These are phyloP conservation scores for Vidua macroura DNA, from an alignment of 2,113 vertebrate species.

Conservation along the genomic window DNA sequence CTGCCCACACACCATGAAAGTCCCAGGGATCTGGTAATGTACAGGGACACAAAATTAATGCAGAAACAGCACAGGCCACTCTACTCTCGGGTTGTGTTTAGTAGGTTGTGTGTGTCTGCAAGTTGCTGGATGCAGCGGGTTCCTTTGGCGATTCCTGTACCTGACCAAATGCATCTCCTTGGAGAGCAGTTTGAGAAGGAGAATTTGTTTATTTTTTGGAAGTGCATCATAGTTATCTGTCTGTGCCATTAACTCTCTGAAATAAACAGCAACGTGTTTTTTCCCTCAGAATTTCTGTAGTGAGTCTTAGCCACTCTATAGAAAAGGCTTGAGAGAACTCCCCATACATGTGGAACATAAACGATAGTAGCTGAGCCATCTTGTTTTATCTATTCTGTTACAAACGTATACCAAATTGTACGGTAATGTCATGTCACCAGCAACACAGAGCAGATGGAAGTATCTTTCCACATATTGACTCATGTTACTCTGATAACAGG, in stretches of 20 bases:
- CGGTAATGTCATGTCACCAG: conserved; percentile 46
- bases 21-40: conserved; percentile 35
- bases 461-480: conserved; percentile 60
- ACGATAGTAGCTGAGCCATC: neutral
- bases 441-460: conserved; percentile 65
- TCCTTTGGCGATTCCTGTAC: neutral
- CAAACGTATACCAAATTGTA: conserved; percentile 37
- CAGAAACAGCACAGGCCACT: neutral
- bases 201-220: neutral
- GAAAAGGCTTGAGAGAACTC: neutral
- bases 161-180: neutral
- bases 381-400: conserved; percentile 30
- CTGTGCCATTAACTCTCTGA: neutral
- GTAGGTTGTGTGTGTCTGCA: neutral
- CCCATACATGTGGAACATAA: neutral
- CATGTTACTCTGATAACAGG: conserved; percentile 51
- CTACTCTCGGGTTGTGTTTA: neutral
- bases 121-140: neutral
- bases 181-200: neutral
- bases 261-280: neutral
- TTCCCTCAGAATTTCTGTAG: neutral
- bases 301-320: neutral
- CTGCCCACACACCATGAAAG: conserved; percentile 63
- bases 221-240: neutral
- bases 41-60: conserved; percentile 14